Base-by-base conservation (phyloP, 2,888 invertebrate species). In the Malachius bipustulatus region DNA sequence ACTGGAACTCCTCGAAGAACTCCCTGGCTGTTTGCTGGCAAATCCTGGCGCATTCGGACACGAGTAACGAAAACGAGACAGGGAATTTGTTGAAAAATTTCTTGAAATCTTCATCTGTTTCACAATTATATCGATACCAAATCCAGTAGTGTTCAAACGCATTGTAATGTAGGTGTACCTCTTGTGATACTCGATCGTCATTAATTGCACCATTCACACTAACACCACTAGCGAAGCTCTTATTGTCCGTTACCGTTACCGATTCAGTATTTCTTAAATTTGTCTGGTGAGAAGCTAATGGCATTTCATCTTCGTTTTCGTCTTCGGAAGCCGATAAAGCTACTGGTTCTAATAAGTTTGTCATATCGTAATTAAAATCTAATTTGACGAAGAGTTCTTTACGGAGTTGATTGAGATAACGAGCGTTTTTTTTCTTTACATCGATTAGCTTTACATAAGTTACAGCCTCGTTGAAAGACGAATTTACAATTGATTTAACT, bases 61-160 rank as follows among this genome's bases (percentile, higher is more conserved):
- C 43, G 14, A 59, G 30, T 14, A 51, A 30, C 31, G 39, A 44
- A 34, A 59, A 59, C 13, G 48, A 47, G 13, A 39, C 30, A 1
- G 56, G 50, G 26, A 52, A 44, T 29, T 44, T 47, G 4, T 45
- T 16, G 13, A 49, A 42, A 41, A 54, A 53, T 16, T 40, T 32
- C 2, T 47, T 35, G 27, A 45, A 49, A 4, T 49, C 40, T 11
- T 45, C 32, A 16, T 44, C 40, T 2, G 35, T 42, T 14, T 47
- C 40, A 4, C 43, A 15, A 31, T 47, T 42, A 15, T 47, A 41
- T 12, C 40, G 39, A 8, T 45, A 36, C 44, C 49, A 49, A 16
- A 55, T 36, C 55, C 57, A 59, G 39, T 55, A 56, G 10, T 54
- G 46, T 38, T 54, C 51, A 31, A 46, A 50, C 1, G 59, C 51